Evolutionary conservation across 2,797 vertebrate species (phyloP).

Genomic region (Hoplostethus atlanticus): DNA sequence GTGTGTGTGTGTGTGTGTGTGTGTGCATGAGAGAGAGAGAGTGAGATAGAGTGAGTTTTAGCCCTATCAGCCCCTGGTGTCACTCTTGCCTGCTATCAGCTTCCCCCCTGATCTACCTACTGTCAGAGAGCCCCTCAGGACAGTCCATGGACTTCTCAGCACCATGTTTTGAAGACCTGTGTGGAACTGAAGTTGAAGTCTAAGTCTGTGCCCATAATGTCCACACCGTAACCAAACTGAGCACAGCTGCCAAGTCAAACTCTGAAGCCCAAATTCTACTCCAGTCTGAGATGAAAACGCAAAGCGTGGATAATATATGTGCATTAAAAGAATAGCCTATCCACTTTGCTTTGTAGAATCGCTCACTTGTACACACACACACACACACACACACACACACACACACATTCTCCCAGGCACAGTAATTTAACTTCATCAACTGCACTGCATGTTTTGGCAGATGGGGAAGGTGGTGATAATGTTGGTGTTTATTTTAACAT

Average conservation of each 20-base stretch:
- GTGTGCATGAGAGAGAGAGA: constrained; percentile 41
- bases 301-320: not conserved
- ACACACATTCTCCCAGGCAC: not conserved
- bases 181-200: constrained; percentile 8
- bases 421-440: not conserved
- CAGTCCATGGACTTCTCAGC: constrained; percentile 60
- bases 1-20: constrained; percentile 22
- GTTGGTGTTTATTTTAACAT: constrained; percentile 43
- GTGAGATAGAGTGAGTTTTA: constrained; percentile 39
- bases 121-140: constrained; percentile 62
- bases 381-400: not conserved
- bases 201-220: constrained; percentile 32
- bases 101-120: constrained; percentile 29
- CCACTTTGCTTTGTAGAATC: too few relatives aligned
- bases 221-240: constrained; percentile 33
- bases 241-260: constrained; percentile 24
- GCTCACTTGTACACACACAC: not conserved
- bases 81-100: constrained; percentile 65
- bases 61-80: constrained; percentile 65
- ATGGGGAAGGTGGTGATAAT: constrained; percentile 6
- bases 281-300: constrained; percentile 28
- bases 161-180: constrained; percentile 24
- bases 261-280: constrained; percentile 30
- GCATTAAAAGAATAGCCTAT: not conserved
- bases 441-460: constrained; percentile 13